Conservation (phyloP, 2,113 vertebrate species). For the Oriolus oriolus region DNA sequence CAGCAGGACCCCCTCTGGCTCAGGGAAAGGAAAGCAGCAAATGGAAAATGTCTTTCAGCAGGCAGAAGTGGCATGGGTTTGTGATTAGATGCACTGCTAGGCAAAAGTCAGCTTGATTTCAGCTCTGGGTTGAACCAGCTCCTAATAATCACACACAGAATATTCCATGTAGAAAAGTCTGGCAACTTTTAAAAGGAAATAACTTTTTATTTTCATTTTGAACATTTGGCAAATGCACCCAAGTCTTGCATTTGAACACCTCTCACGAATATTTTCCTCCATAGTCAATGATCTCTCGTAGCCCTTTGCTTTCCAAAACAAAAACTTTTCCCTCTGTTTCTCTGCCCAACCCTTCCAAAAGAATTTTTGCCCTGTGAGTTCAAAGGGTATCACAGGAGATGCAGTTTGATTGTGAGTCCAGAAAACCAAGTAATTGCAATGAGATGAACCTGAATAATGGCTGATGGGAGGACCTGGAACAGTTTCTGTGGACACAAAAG, state of each 20-base stretch:
- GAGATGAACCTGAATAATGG: neutral
- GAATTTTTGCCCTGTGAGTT: neutral
- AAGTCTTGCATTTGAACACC: neutral
- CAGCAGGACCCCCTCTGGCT: neutral
- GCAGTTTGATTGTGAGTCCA: neutral
- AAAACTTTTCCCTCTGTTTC: neutral
- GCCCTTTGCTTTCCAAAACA: neutral
- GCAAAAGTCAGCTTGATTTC: neutral
- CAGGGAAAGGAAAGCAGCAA: neutral
- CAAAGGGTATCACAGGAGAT: neutral
- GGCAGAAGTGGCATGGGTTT: neutral
- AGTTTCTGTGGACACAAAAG: neutral
- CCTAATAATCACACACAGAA: neutral
- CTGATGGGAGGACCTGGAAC: neutral
- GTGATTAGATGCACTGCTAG: neutral
- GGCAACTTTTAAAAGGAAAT: neutral
- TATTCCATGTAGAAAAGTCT: neutral
- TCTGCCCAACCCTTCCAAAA: neutral
- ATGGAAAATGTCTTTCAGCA: neutral
- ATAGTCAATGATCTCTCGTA: neutral
- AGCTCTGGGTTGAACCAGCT: neutral
- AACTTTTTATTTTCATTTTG: neutral
- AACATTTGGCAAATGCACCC: neutral
- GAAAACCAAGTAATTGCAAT: neutral
- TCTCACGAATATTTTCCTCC: neutral